Conservation (phyloP, 2,113 vertebrate species). For the Vulpes ferrilata region DNA sequence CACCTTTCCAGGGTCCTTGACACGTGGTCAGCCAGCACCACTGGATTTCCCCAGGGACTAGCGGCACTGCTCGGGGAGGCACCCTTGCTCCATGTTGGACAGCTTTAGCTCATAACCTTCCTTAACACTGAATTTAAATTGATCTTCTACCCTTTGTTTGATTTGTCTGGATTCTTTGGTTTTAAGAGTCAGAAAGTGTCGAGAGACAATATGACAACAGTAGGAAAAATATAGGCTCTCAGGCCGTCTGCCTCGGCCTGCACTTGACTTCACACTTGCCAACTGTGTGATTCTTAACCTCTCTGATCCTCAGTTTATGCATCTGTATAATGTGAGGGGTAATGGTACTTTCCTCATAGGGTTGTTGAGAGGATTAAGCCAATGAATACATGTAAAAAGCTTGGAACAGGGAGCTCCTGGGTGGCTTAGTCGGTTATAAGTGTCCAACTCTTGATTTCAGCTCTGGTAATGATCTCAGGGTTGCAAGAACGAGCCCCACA, state of each 20-base stretch:
- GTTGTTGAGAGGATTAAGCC: not conserved
- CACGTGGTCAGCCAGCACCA: accelerated
- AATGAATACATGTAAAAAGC: not conserved
- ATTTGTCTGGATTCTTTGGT: not conserved
- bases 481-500: not conserved
- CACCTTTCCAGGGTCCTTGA: not conserved
- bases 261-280: not conserved
- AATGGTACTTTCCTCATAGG: not conserved
- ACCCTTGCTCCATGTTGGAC: accelerated
- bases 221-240: not conserved
- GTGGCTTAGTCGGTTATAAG: not conserved
- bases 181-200: not conserved
- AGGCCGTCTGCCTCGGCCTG: not conserved
- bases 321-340: not conserved
- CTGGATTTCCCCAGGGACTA: not conserved
- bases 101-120: not conserved
- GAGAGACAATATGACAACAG: not conserved
- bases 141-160: not conserved
- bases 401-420: not conserved
- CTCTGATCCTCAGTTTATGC: not conserved
- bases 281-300: not conserved
- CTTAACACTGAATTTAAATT: not conserved
- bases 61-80: not conserved
- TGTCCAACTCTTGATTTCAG: not conserved
- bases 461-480: not conserved